Conservation (phyloP, 1,140 invertebrate genomes). For the Diuraphis noxia region DNA sequence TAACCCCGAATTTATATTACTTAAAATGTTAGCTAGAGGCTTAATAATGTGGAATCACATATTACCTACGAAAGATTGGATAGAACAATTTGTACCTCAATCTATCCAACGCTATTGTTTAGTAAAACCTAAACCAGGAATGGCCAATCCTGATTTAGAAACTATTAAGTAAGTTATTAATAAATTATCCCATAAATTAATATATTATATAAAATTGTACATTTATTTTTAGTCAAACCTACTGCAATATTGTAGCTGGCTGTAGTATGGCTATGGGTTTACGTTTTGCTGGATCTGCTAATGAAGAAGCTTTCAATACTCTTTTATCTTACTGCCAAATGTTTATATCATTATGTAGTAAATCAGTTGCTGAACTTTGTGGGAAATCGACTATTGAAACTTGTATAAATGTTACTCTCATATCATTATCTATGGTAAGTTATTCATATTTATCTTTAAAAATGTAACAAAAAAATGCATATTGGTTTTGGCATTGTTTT, state of each 20-base stretch:
- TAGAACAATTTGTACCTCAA: slow-evolving; percentile 79
- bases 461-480: neutral
- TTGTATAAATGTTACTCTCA: slow-evolving; percentile 80
- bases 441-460: slow-evolving; percentile 13
- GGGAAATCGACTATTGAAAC: slow-evolving; percentile 88
- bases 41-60: slow-evolving; percentile 88
- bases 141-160: slow-evolving; percentile 81
- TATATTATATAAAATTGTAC: slow-evolving; percentile 3
- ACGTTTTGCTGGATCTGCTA: slow-evolving; percentile 89
- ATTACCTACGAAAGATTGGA: slow-evolving; percentile 79
- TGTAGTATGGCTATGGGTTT: slow-evolving; percentile 92
- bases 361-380: slow-evolving; percentile 80
- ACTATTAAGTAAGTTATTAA: slow-evolving; percentile 78
- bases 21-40: slow-evolving; percentile 75
- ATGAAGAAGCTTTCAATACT: slow-evolving; percentile 77
- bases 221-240: slow-evolving; percentile 78
- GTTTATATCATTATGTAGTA: slow-evolving; percentile 69
- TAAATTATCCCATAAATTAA: slow-evolving; percentile 36
- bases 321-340: slow-evolving; percentile 71
- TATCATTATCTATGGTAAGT: slow-evolving; percentile 77
- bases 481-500: neutral
- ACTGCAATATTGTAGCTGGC: slow-evolving; percentile 93
- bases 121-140: slow-evolving; percentile 69
- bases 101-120: slow-evolving; percentile 74
- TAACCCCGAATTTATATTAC: slow-evolving; percentile 86